Evolutionary conservation across 2,797 vertebrate species (phyloP).

Genomic region (Prunella strophiata): DNA sequence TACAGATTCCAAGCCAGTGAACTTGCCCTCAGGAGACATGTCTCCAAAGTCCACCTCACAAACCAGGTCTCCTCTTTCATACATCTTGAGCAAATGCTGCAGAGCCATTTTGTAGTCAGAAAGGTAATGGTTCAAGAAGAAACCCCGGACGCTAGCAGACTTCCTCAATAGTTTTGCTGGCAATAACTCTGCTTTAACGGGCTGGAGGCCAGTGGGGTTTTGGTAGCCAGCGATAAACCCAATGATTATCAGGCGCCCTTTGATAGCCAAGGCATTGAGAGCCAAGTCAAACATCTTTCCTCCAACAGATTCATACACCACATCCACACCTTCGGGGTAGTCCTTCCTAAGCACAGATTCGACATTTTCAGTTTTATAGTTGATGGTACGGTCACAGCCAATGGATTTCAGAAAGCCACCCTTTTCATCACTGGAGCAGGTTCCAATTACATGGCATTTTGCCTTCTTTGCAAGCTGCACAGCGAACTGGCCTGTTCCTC

Average conservation of each 20-base stretch:
- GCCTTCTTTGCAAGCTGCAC: slow-evolving; percentile 91
- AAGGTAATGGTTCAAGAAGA: slow-evolving; percentile 90
- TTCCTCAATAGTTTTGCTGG: slow-evolving; percentile 89
- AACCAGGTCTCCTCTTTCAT: slow-evolving; percentile 80
- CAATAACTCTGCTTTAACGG: slow-evolving; percentile 77
- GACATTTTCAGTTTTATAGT: slow-evolving; percentile 85
- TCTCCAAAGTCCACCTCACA: slow-evolving; percentile 89
- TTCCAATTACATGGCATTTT: slow-evolving; percentile 90
- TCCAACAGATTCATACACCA: slow-evolving; percentile 89
- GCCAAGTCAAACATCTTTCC: slow-evolving; percentile 87
- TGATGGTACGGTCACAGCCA: slow-evolving; percentile 89
- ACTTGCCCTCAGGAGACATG: slow-evolving; percentile 81
- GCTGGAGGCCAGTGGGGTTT: slow-evolving; percentile 80
- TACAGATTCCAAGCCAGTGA: slow-evolving; percentile 87
- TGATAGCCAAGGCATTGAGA: slow-evolving; percentile 83
- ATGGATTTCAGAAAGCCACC: slow-evolving; percentile 88
- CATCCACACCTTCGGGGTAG: slow-evolving; percentile 86
- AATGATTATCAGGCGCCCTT: slow-evolving; percentile 87
- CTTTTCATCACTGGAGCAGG: slow-evolving; percentile 90
- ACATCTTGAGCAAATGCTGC: slow-evolving; percentile 84
- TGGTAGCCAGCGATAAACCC: slow-evolving; percentile 93
- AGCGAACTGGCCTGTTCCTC: slow-evolving; percentile 93
- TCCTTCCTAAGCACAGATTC: slow-evolving; percentile 79
- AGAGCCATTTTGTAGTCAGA: slow-evolving; percentile 83
- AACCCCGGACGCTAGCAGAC: slow-evolving; percentile 88